Percentiles rank a stretch among this genome's conserved stretches.
Evolutionary conservation across 2,888 invertebrate species (phyloP).

Genomic region (Sympetrum striolatum): DNA sequence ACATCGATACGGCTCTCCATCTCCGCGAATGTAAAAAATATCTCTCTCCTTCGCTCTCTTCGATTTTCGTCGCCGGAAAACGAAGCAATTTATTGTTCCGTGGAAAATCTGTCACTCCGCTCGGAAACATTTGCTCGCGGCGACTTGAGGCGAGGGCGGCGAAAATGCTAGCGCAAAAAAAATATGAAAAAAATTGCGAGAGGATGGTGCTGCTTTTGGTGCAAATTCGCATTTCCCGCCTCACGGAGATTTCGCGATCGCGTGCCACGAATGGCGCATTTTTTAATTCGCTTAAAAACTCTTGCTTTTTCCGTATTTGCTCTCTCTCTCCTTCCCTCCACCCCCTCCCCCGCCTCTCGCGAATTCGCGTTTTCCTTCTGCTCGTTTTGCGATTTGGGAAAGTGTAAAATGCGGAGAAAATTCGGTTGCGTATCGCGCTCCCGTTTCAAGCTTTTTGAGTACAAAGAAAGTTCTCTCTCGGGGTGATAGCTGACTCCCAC

Average conservation of each 20-base stretch:
- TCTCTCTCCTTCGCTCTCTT: not conserved
- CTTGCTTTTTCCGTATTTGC: not conserved
- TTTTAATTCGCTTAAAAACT: not conserved
- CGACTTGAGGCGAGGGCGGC: not conserved
- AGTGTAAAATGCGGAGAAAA: too few species aligned
- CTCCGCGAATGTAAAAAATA: not conserved
- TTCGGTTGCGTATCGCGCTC: too few species aligned
- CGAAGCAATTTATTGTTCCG: slow-evolving; percentile 34
- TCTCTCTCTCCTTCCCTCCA: too few species aligned
- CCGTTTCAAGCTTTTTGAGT: too few species aligned
- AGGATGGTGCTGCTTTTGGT: not conserved
- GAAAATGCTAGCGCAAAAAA: not conserved
- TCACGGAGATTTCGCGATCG: not conserved
- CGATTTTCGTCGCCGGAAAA: not conserved
- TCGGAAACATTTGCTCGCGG: slow-evolving; percentile 11
- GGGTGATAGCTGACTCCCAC: too few species aligned
- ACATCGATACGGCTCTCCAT: not conserved
- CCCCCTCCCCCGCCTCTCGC: too few species aligned
- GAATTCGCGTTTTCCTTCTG: not conserved
- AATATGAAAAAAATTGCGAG: not conserved
- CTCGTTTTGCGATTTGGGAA: not conserved
- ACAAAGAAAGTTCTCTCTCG: too few species aligned
- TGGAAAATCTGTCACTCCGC: slow-evolving; percentile 20
- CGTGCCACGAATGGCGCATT: not conserved
- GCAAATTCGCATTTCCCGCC: slow-evolving; percentile 14